A percentile compares a stretch with the other conserved stretches of the same genome.
Evolutionary conservation across 1,140 invertebrate genomes (phyloP).

Genomic region (Cyclina sinensis): DNA sequence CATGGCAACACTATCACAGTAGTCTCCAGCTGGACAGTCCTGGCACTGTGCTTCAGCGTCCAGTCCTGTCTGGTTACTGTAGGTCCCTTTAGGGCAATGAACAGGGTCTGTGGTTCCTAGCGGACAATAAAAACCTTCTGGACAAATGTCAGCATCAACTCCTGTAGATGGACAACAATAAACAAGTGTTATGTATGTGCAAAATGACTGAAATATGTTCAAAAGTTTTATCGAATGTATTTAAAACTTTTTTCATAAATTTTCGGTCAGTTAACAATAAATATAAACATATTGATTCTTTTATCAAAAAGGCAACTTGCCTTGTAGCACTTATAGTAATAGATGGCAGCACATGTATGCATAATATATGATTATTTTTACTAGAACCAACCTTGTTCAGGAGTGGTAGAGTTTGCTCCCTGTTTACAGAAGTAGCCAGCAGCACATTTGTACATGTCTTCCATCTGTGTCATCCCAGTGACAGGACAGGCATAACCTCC

Average conservation of each 20-base stretch:
- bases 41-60: constrained; percentile 76
- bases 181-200: too few relatives aligned
- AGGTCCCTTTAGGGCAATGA: constrained; percentile 81
- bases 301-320: too few relatives aligned
- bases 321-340: too few relatives aligned
- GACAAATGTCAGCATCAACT: constrained; percentile 83
- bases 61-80: constrained; percentile 80
- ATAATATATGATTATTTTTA: too few relatives aligned
- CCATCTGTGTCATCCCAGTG: constrained; percentile 78
- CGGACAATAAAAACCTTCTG: constrained; percentile 81
- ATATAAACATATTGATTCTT: too few relatives aligned
- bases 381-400: constrained; percentile 81
- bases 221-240: too few relatives aligned
- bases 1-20: constrained; percentile 78
- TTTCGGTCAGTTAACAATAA: too few relatives aligned
- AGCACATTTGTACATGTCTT: constrained; percentile 78
- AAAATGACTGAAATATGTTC: too few relatives aligned
- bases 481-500: constrained; percentile 84
- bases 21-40: constrained; percentile 79
- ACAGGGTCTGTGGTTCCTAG: constrained; percentile 77
- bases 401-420: constrained; percentile 82
- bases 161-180: constrained; percentile 67
- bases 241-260: too few relatives aligned
- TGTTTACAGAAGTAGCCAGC: constrained; percentile 85
- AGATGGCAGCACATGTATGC: too few relatives aligned